Base-by-base conservation (phyloP, 2,797 vertebrate species). In the Falco biarmicus region DNA sequence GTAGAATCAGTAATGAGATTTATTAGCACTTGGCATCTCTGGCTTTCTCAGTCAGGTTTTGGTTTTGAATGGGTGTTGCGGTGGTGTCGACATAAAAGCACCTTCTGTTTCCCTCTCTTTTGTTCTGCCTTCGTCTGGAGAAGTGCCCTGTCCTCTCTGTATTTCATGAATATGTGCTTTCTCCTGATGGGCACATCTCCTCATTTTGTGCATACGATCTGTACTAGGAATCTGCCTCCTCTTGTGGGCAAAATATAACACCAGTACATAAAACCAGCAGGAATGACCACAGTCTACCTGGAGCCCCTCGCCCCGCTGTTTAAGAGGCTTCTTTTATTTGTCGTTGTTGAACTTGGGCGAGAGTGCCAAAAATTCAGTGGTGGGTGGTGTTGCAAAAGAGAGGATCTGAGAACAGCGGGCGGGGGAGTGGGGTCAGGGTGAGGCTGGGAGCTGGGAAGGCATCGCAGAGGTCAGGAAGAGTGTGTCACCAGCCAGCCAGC, bases 261-360 rank as follows among this genome's bases (percentile, higher is more conserved):
- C 25, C 4, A 5, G 9, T 21, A 13, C 21, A 5, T 64, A 15
- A 39, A 69, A 37, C n/a, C 22, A 24, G 6, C 19, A 19, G 20
- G 54, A 53, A 29, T 7, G 24, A 51, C 48, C 19, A 3, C 48
- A 14, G 14, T 17, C 2, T 17, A 13, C 22, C 53, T 19, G 25
- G 32, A n/a, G 63, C 34, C 17, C 31, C 13, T 81, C 2, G 0
- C 37, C 2, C 0, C n/a, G 26, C 54, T 59, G 10, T 26, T 56
- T 25, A 34, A 75, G 53, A 61, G 73, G 29, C 37, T 68, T 15
- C 6, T 31, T 73, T 57, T 43, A 25, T 54, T 68, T 3, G 2
- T 15, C 10, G 31, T 31, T 43, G 13, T 31, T 5, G 15, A 78
- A 48, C 47, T 68, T 0, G 0, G 24, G 39, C 0, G 2, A 39